phyloP scores from a whole-genome alignment of 1,140 invertebrate genomes.

The Papilio aristodemus region DNA sequence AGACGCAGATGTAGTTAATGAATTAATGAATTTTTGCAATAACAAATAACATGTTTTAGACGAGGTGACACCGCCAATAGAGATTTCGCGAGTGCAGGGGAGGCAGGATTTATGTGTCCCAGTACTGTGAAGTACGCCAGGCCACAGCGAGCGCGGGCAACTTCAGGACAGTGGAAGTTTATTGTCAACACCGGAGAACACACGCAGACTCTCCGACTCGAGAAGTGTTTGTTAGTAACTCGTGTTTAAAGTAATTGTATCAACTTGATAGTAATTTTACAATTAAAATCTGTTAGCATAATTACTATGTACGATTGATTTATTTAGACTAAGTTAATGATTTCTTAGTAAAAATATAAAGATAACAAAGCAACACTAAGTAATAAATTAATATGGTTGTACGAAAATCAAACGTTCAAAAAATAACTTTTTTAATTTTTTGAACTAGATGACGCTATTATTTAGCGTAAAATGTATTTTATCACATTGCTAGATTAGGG shows the following conservation, averaged over 20 bases:
- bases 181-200: constrained; percentile 93
- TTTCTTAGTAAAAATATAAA: too few relatives aligned
- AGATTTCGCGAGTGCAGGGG: constrained; percentile 74
- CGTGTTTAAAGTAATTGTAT: not conserved
- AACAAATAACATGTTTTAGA: constrained; percentile 63
- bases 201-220: constrained; percentile 90
- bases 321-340: too few relatives aligned
- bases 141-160: constrained; percentile 90
- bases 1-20: not conserved
- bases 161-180: constrained; percentile 91
- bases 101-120: constrained; percentile 89
- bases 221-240: constrained; percentile 88
- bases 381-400: too few relatives aligned
- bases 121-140: constrained; percentile 91
- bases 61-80: constrained; percentile 78
- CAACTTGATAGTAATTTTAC: too few relatives aligned
- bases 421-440: too few relatives aligned
- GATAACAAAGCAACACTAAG: too few relatives aligned
- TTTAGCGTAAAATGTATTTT: too few relatives aligned
- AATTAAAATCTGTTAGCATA: too few relatives aligned
- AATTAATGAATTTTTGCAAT: too few relatives aligned
- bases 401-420: too few relatives aligned
- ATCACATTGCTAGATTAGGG: not conserved
- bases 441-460: too few relatives aligned
- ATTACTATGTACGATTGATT: too few relatives aligned